Conservation (phyloP, 2,113 vertebrate species). For the Zeus faber region DNA sequence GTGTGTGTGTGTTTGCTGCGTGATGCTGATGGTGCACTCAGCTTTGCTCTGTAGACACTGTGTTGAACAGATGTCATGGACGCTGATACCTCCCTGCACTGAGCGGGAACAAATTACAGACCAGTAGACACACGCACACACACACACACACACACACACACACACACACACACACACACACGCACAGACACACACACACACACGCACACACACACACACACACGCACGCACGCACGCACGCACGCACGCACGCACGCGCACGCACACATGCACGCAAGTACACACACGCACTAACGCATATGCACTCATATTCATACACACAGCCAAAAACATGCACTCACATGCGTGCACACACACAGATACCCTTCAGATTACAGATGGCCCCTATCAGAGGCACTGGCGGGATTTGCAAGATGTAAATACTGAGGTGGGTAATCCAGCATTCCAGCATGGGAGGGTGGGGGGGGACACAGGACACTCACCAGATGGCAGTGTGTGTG, state of each 20-base stretch:
- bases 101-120: conserved; percentile 60
- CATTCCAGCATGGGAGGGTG: conserved; percentile 6
- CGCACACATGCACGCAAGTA: conserved; percentile 9
- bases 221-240: conserved; percentile 11
- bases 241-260: background rate
- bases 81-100: conserved; percentile 61
- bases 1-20: conserved; percentile 5
- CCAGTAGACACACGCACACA: too few species aligned
- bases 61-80: conserved; percentile 69
- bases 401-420: conserved; percentile 72
- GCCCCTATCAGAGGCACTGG: conserved; percentile 55
- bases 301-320: background rate
- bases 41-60: conserved; percentile 50
- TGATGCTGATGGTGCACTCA: conserved; percentile 48
- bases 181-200: background rate
- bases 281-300: conserved; percentile 6
- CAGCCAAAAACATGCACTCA: conserved; percentile 6
- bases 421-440: conserved; percentile 66
- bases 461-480: conserved; percentile 10
- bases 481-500: conserved; percentile 2
- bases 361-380: conserved; percentile 73
- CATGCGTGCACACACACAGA: conserved; percentile 7
- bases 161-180: background rate
- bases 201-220: background rate
- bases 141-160: background rate